Evolutionary conservation across 2,797 vertebrate species (phyloP).

Genomic region (Phalanger gymnotis): DNA sequence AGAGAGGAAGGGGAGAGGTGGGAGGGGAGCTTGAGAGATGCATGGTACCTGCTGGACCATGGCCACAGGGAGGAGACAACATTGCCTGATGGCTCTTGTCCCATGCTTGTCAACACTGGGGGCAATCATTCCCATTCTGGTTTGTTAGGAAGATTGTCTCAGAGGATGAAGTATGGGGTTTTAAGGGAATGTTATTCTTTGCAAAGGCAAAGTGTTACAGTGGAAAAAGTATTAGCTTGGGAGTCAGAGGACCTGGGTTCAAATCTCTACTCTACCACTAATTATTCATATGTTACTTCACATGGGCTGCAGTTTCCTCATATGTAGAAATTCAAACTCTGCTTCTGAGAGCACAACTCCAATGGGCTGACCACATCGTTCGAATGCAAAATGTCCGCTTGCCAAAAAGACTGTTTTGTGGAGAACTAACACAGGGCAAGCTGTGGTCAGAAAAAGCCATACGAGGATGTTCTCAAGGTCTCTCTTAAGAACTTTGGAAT

Average conservation of each 20-base stretch:
- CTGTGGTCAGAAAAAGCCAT: too few species aligned
- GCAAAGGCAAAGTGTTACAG: background rate
- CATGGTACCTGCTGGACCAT: too few species aligned
- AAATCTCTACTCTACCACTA: background rate
- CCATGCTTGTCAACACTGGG: background rate
- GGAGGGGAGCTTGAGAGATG: too few species aligned
- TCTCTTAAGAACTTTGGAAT: too few species aligned
- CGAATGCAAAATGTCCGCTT: too few species aligned
- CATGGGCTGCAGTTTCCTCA: background rate
- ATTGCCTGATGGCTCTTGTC: background rate
- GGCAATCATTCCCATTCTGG: background rate
- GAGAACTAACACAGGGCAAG: too few species aligned
- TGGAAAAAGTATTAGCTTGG: background rate
- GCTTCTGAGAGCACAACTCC: too few species aligned
- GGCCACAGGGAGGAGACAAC: background rate
- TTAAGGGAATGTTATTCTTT: background rate
- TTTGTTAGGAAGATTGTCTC: constrained; percentile 31
- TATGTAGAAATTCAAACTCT: too few species aligned
- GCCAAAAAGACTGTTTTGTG: too few species aligned
- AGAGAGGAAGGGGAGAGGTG: background rate
- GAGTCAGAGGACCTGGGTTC: background rate
- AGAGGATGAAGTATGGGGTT: background rate
- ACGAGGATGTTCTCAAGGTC: too few species aligned
- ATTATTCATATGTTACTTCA: background rate
- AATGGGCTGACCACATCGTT: too few species aligned